Conservation (phyloP, 2,888 invertebrate species). For the Arenicola marina region DNA sequence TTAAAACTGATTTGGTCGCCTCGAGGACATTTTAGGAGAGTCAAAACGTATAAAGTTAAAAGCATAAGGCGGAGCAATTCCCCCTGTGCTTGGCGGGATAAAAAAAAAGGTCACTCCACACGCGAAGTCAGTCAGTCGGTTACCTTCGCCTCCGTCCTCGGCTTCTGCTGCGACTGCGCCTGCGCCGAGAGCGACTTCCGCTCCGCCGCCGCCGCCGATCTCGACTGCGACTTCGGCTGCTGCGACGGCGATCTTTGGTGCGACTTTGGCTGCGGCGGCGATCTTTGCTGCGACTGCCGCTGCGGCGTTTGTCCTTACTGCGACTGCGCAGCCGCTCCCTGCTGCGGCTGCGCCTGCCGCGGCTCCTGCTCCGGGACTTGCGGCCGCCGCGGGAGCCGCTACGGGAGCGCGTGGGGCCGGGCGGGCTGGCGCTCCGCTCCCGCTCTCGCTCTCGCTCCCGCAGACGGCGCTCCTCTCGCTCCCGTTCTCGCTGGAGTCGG, state of each 20-base stretch:
- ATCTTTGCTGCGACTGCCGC: conserved; percentile 36
- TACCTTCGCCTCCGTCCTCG: neutral
- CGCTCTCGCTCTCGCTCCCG: conserved; percentile 47
- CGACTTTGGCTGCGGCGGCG: conserved; percentile 34
- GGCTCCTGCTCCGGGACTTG: conserved; percentile 3
- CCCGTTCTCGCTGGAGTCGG: conserved; percentile 50
- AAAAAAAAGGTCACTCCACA: too few relatives aligned
- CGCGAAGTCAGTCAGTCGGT: neutral
- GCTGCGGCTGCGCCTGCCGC: conserved; percentile 27
- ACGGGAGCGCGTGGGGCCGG: too few relatives aligned
- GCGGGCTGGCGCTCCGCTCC: conserved; percentile 5
- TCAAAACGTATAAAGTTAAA: too few relatives aligned
- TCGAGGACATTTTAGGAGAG: too few relatives aligned
- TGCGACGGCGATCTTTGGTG: conserved; percentile 17
- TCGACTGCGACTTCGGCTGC: conserved; percentile 34
- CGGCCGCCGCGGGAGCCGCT: too few relatives aligned
- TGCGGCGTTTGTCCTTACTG: conserved; percentile 8
- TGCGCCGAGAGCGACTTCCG: neutral
- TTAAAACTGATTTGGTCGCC: too few relatives aligned
- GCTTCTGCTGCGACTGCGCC: conserved; percentile 1
- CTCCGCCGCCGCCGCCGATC: neutral
- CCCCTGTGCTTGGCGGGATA: too few relatives aligned
- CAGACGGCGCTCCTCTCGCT: conserved; percentile 59
- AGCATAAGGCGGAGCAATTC: too few relatives aligned
- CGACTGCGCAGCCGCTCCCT: conserved; percentile 13